Conservation (phyloP, 2,113 vertebrate species). For the Osmerus eperlanus region DNA sequence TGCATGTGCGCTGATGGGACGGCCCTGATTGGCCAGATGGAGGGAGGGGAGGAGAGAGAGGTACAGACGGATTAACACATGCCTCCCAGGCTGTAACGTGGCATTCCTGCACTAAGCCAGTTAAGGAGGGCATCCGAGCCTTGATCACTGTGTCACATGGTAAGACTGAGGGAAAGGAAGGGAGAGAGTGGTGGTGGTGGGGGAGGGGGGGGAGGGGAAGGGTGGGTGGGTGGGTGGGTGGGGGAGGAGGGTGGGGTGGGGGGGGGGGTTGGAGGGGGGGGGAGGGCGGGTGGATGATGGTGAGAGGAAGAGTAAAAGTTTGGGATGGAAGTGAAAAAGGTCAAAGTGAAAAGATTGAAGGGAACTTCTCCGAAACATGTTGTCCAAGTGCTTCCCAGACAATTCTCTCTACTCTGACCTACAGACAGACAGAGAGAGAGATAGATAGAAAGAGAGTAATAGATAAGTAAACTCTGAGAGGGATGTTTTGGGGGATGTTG, state of each 20-base stretch:
- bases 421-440: background rate
- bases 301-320: background rate
- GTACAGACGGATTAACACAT: constrained; percentile 47
- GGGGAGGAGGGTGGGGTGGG: background rate
- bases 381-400: no score
- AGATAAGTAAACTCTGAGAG: no score
- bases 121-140: constrained; percentile 34
- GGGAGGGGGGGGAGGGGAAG: background rate
- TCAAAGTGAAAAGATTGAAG: background rate
- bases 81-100: constrained; percentile 35
- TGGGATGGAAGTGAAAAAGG: background rate
- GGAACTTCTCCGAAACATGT: no score
- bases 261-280: background rate
- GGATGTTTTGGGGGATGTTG: no score
- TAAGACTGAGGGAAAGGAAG: background rate
- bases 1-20: constrained; percentile 18
- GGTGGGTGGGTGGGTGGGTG: background rate
- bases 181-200: background rate
- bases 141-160: constrained; percentile 42
- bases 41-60: constrained; percentile 9
- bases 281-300: background rate
- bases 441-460: background rate
- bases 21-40: constrained; percentile 12
- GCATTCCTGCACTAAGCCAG: constrained; percentile 42
- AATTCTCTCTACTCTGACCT: no score